These are phyloP conservation scores for Oreochromis grahami DNA, from an alignment of 2,797 vertebrate species.

Conservation along the genomic window DNA sequence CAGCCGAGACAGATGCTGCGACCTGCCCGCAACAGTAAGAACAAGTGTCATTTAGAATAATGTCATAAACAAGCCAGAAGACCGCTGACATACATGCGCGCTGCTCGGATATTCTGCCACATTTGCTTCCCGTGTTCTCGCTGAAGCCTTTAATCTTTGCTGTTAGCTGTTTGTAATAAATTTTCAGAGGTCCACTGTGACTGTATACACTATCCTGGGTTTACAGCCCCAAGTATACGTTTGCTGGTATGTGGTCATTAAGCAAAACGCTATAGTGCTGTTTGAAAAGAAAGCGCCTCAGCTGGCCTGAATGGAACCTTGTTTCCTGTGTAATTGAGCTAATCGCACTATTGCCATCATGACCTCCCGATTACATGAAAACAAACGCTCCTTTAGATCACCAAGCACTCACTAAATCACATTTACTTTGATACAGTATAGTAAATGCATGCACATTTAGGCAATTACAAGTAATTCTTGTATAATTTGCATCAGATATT, in stretches of 20 bases:
- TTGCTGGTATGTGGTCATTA: not conserved
- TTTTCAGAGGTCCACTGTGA: not conserved
- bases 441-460: conserved; percentile 32
- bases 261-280: not conserved
- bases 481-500: conserved; percentile 49
- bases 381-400: conserved; percentile 34
- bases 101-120: not conserved
- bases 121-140: not conserved
- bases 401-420: conserved; percentile 8
- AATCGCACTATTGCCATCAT: conserved; percentile 22
- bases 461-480: conserved; percentile 41
- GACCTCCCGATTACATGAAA: conserved; percentile 21
- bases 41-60: not conserved
- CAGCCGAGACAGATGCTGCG: conserved; percentile 96
- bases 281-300: conserved; percentile 8
- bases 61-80: not conserved
- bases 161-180: not conserved
- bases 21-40: conserved; percentile 93
- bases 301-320: conserved; percentile 19
- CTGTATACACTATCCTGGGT: not conserved
- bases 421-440: conserved; percentile 18
- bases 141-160: not conserved
- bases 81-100: not conserved
- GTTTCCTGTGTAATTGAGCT: conserved; percentile 33
- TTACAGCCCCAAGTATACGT: not conserved